Evolutionary conservation across 2,888 invertebrate genomes (phyloP).

Genomic region (Serrognathus titanus): DNA sequence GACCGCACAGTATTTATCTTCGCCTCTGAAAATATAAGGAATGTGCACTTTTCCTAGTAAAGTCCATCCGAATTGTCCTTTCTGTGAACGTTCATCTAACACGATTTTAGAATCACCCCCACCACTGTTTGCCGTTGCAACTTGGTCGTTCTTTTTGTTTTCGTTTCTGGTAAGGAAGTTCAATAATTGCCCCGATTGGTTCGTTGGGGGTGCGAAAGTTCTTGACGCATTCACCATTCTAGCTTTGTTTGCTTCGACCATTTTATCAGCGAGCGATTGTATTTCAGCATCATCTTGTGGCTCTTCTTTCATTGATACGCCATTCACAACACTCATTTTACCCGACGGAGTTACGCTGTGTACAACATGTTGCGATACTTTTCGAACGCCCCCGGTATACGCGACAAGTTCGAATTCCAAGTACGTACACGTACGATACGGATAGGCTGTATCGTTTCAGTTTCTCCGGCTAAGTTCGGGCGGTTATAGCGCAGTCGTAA

Average conservation of each 20-base stretch:
- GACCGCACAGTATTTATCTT: constrained; percentile 80
- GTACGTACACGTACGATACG: too few species aligned
- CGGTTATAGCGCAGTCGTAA: too few species aligned
- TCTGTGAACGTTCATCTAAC: constrained; percentile 31
- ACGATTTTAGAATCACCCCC: constrained; percentile 3
- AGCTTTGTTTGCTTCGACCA: constrained; percentile 78
- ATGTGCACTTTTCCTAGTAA: constrained; percentile 75
- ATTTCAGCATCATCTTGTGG: constrained; percentile 84
- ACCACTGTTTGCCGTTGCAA: not conserved
- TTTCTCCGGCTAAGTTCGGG: too few species aligned
- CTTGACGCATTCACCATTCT: constrained; percentile 50
- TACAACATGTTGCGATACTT: too few species aligned
- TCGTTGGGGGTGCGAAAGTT: constrained; percentile 6
- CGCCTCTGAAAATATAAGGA: constrained; percentile 75
- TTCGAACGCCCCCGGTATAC: too few species aligned
- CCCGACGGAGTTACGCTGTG: too few species aligned
- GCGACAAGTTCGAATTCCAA: too few species aligned
- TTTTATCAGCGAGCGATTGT: constrained; percentile 78
- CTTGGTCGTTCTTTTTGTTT: constrained; percentile 2
- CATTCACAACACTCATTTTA: too few species aligned
- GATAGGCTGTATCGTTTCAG: too few species aligned
- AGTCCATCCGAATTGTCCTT: constrained; percentile 82
- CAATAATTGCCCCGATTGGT: too few species aligned
- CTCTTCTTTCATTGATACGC: constrained; percentile 60
- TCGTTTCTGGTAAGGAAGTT: not conserved